Evolutionary conservation across 1,140 invertebrate species (phyloP), one percentile per base, ranked within the genome.

Genomic region (Solenopsis fugax): DNA sequence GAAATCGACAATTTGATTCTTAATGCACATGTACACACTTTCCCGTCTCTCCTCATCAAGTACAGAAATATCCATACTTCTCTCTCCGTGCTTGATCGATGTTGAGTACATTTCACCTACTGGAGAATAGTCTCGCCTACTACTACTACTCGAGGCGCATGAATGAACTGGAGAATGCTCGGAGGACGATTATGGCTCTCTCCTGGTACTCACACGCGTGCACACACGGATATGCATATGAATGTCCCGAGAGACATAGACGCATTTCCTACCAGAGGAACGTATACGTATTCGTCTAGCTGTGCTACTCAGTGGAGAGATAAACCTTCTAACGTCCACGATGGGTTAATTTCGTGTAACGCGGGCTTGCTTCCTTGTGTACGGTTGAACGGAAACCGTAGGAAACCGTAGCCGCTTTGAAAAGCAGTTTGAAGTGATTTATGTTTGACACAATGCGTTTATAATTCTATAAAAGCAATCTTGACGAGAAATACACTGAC

Each of bases 81-180:
- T 45, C 65, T n/a, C 12, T n/a, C 12, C 18, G 21, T 18, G 7
- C 41, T 18, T 50, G 18, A 67, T 67, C n/a, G 77, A 84, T 9
- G 48, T 62, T 48, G 24, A 41, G 12, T 73, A 41, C 41, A 4
- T 84, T 56, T 73, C 52, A 54, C 24, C 13, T 58, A 34, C 13
- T 21, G 54, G 48, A 37, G 48, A 37, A 65, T 24, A 80, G 18
- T 52, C 16, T 67, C 62, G 34, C 34, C 58, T 69, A 45, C 58
- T 29, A 52, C 50, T 48, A 52, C 50, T 48, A 64, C 75, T 50
- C 41, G 80, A 75, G 56, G 24, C 54, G 67, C 69, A 73, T 73
- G 69, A 75, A 84, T 84, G 80, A 84, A 62, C 80, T 54, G 18
- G 69, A 60, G 80, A 84, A 85, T 85, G 58, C 82, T 78, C 73